Conservation (phyloP, 2,888 invertebrate species). For the Crossocerus cetratus region DNA sequence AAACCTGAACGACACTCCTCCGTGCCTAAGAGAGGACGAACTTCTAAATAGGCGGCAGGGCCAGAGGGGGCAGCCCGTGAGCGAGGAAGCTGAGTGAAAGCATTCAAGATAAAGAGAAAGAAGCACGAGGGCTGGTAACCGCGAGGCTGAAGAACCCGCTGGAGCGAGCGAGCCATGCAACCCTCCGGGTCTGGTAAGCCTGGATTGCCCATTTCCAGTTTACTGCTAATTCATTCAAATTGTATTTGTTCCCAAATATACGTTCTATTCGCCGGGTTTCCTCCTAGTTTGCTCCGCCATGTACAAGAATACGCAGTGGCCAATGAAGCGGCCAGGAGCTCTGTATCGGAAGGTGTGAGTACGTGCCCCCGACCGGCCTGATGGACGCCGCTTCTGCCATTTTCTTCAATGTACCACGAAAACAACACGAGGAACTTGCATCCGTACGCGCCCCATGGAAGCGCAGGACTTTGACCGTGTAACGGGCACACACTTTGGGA, state of each 20-base stretch:
- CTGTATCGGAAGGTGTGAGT: too few species aligned
- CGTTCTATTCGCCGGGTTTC: slow-evolving; percentile 59
- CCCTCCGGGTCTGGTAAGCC: slow-evolving; percentile 61
- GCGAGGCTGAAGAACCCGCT: neutral
- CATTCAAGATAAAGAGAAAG: slow-evolving; percentile 23
- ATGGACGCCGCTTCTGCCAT: too few species aligned
- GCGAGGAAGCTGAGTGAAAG: slow-evolving; percentile 33
- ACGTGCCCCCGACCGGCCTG: too few species aligned
- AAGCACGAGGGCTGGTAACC: slow-evolving; percentile 1
- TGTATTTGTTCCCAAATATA: slow-evolving; percentile 74
- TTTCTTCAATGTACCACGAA: too few species aligned
- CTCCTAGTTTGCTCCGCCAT: slow-evolving; percentile 33
- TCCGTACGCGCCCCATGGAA: too few species aligned
- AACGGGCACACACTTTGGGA: too few species aligned
- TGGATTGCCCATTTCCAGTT: slow-evolving; percentile 70
- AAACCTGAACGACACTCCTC: slow-evolving; percentile 17
- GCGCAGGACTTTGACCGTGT: too few species aligned
- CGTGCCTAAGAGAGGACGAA: slow-evolving; percentile 6
- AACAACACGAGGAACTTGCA: too few species aligned
- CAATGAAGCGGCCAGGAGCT: neutral
- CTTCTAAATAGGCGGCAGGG: slow-evolving; percentile 13
- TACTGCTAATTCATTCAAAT: slow-evolving; percentile 76
- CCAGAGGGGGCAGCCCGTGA: slow-evolving; percentile 17
- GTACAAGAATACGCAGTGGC: slow-evolving; percentile 9
- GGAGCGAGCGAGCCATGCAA: slow-evolving; percentile 33